These are phyloP conservation scores for Metellina segmentata DNA, from an alignment of 2,888 invertebrate species.

Conservation along the genomic window DNA sequence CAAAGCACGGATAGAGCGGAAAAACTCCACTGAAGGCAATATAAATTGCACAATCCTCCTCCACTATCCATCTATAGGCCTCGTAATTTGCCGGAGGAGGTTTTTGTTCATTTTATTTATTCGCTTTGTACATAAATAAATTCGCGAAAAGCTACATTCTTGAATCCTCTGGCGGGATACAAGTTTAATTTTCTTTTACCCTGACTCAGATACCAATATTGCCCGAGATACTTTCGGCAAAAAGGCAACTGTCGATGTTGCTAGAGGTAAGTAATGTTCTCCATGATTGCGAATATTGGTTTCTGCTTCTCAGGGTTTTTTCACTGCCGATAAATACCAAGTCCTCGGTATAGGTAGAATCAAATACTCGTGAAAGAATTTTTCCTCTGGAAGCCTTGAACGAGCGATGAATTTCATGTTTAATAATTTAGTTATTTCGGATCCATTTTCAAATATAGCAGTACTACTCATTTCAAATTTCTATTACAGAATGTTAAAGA, in stretches of 20 bases:
- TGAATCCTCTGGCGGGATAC: neutral
- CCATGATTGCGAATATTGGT: constrained; percentile 1
- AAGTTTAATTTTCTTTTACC: neutral
- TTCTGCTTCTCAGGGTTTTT: neutral
- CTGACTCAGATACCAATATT: neutral
- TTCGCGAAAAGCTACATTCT: neutral
- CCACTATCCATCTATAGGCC: neutral
- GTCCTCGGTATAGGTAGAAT: neutral
- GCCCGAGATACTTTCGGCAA: neutral
- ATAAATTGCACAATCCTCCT: neutral
- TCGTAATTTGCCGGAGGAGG: neutral
- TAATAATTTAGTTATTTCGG: neutral
- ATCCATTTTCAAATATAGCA: neutral
- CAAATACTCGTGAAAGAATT: neutral
- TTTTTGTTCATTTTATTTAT: neutral
- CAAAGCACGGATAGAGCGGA: neutral
- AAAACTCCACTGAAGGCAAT: neutral
- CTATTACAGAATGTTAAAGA: too few relatives aligned
- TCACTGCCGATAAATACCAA: neutral
- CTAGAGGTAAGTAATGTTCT: neutral
- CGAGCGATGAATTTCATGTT: neutral
- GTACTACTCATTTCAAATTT: neutral
- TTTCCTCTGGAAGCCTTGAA: neutral
- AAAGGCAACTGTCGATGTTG: neutral
- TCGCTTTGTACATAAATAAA: neutral